Conservation (phyloP, 2,797 vertebrate genomes). For the Hirundo rustica region DNA sequence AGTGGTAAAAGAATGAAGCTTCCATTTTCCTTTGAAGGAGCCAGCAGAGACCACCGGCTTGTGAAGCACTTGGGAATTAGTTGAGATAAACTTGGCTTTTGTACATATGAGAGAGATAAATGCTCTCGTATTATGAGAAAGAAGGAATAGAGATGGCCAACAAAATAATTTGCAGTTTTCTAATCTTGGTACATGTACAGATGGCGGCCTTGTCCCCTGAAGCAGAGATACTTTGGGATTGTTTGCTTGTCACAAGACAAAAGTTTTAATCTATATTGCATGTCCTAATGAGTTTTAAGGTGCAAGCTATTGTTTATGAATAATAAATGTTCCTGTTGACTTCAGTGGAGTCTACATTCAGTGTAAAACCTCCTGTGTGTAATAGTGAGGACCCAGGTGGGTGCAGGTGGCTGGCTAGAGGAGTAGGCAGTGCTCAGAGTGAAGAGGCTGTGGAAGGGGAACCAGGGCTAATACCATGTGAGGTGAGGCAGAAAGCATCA, state of each 20-base stretch:
- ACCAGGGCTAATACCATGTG: accelerated
- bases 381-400: background rate
- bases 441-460: background rate
- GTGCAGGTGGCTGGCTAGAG: background rate
- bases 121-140: background rate
- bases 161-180: background rate
- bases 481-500: background rate
- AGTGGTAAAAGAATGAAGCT: background rate
- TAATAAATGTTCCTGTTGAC: background rate
- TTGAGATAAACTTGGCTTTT: background rate
- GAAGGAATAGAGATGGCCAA: background rate
- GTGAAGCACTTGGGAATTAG: background rate
- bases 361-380: background rate
- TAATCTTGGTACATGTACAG: background rate
- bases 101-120: background rate
- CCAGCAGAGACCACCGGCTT: background rate
- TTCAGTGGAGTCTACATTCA: background rate
- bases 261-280: background rate
- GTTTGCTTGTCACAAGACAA: background rate
- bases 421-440: background rate
- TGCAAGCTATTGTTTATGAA: background rate
- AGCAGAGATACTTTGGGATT: background rate
- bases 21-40: background rate
- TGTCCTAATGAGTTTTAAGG: background rate
- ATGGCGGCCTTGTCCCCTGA: background rate